Conservation (phyloP, 2,797 vertebrate species). For the Chelonia mydas region DNA sequence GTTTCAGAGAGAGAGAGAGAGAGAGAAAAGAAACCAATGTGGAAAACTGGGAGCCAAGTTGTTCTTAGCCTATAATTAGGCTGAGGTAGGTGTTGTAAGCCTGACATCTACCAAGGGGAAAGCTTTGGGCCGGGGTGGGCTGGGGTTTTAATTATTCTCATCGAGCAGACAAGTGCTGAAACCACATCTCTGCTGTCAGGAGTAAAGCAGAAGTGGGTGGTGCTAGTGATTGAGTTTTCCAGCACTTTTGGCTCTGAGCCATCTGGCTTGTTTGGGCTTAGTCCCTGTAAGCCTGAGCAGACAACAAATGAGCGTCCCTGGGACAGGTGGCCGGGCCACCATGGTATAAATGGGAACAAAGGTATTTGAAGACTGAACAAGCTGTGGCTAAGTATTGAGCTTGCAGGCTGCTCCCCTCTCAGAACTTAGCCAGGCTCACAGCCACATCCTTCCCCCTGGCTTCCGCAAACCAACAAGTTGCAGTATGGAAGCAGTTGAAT, state of each 20-base stretch:
- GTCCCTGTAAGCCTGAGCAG: slow-evolving; percentile 41
- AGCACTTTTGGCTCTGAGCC: slow-evolving; percentile 57
- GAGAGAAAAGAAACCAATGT: background rate
- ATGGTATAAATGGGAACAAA: slow-evolving; percentile 15
- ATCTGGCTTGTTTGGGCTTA: slow-evolving; percentile 18
- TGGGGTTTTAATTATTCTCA: slow-evolving; percentile 33
- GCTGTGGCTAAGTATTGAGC: slow-evolving; percentile 6
- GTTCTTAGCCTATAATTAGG: slow-evolving; percentile 8
- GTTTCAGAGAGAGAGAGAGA: background rate
- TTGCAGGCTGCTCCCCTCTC: slow-evolving; percentile 29
- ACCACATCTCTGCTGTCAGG: slow-evolving; percentile 22
- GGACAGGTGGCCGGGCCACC: slow-evolving; percentile 56
- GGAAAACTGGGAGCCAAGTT: slow-evolving; percentile 2
- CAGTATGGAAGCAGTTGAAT: background rate
- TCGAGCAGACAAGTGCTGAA: slow-evolving; percentile 22
- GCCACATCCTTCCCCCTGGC: background rate
- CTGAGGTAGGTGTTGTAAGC: background rate
- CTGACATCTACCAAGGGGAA: background rate
- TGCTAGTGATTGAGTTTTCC: slow-evolving; percentile 20
- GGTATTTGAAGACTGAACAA: background rate
- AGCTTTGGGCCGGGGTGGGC: background rate
- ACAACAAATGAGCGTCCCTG: slow-evolving; percentile 52
- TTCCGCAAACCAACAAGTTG: background rate
- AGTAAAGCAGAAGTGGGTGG: slow-evolving; percentile 25
- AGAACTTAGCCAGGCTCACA: slow-evolving; percentile 23